Conservation (phyloP, 2,888 invertebrate species). For the Xylota segnis region DNA sequence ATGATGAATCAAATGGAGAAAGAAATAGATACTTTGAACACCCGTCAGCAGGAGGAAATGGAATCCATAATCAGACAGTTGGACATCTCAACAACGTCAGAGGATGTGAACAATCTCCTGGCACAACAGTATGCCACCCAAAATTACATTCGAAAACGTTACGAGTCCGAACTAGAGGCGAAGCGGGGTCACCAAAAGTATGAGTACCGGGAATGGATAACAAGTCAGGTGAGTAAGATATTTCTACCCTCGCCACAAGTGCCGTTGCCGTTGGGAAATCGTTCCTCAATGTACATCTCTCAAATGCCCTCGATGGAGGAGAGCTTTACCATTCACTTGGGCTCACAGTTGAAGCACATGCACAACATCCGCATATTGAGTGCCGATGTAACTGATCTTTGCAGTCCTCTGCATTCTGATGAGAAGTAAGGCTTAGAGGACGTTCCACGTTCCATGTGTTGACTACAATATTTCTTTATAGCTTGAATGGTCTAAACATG, state of each 20-base stretch:
- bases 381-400: slow-evolving; percentile 93
- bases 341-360: slow-evolving; percentile 99
- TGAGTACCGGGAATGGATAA: slow-evolving; percentile 95
- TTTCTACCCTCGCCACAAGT: slow-evolving; percentile 82
- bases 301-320: slow-evolving; percentile 90
- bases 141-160: slow-evolving; percentile 92
- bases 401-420: slow-evolving; percentile 86
- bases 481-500: slow-evolving; percentile 90
- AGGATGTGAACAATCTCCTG: slow-evolving; percentile 93
- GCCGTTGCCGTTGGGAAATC: slow-evolving; percentile 82
- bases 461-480: slow-evolving; percentile 61
- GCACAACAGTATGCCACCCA: slow-evolving; percentile 93
- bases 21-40: slow-evolving; percentile 89
- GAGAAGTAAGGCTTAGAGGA: slow-evolving; percentile 79
- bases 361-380: slow-evolving; percentile 97
- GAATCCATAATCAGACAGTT: slow-evolving; percentile 92
- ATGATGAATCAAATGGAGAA: slow-evolving; percentile 90
- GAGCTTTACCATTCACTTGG: slow-evolving; percentile 98
- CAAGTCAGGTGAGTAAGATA: slow-evolving; percentile 83
- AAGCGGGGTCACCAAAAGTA: slow-evolving; percentile 93
- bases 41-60: slow-evolving; percentile 95
- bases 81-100: slow-evolving; percentile 89
- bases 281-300: slow-evolving; percentile 84
- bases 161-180: slow-evolving; percentile 94
- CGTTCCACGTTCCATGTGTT: neutral